Base-by-base conservation (phyloP, 2,113 vertebrate species). In the Coryphaenoides rupestris region DNA sequence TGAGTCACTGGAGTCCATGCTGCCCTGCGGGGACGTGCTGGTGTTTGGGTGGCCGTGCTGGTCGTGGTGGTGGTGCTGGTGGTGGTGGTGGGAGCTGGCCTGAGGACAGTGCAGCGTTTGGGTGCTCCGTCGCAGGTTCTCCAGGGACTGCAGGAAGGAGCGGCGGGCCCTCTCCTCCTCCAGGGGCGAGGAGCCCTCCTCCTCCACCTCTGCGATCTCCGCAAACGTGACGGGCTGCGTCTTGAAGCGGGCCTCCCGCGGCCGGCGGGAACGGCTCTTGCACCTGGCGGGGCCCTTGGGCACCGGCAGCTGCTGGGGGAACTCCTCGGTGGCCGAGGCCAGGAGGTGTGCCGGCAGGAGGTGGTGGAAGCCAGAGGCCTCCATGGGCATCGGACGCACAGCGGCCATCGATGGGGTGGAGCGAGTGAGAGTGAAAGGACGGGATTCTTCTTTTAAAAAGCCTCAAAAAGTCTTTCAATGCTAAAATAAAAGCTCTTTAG, bases 211-310 rank as follows among this genome's bases (percentile, higher is more conserved):
- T 46, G 95, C 94, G 64, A 98, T 98, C 90, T 99, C 96, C 52
- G 97, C 94, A 67, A 98, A 99, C 76, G 96, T 99, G 81, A 99
- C 96, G 0, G 96, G 96, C 86, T 99, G 96, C 16, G 96, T 98
- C 85, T 98, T 98, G 89, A 98, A 97, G 72, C 96, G 93, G 19
- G 94, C 93, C 78, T 98, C 94, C 1, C 96, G 89, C 22, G 94
- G 89, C 23, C 94, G 84, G 69, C 94, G 89, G 68, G 90, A 84
- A 56, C 93, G 93, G 61, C 93, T 94, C 71, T 87, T 89, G 50
- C 91, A 89, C 76, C 83, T 81, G 45, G 90, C 88, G 9, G 74
- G 89, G 54, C 89, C 75, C 79, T 91, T 91, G 65, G 92, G 92
- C 21, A 91, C 87, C 0, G 89, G 88, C 47, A 87, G 85, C 71